phyloP scores from a whole-genome alignment of 2,113 vertebrate species.

The Pampusana beccarii region DNA sequence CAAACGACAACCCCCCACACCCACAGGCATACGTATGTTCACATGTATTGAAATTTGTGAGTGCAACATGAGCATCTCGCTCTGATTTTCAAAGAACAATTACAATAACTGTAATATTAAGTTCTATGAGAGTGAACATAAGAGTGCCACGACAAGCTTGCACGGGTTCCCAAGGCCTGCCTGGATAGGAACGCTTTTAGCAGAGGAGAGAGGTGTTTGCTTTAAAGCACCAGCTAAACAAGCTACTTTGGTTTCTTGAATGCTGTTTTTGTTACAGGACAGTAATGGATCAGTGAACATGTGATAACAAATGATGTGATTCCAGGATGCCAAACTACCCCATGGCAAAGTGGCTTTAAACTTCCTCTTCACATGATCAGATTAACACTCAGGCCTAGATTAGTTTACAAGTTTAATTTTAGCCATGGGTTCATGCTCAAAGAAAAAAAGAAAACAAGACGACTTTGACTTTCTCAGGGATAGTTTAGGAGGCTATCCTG shows the following conservation, averaged over 20 bases:
- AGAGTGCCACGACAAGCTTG: neutral
- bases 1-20: neutral
- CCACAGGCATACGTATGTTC: rapidly evolving
- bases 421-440: neutral
- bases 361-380: neutral
- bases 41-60: neutral
- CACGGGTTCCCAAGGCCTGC: neutral
- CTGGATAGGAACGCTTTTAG: neutral
- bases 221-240: neutral
- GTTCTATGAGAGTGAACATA: neutral
- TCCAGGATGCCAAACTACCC: constrained; percentile 33
- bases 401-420: neutral
- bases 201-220: neutral
- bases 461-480: neutral
- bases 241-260: constrained; percentile 29
- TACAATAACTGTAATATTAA: neutral
- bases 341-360: neutral
- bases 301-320: neutral
- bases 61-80: neutral
- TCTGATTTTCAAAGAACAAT: neutral
- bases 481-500: neutral
- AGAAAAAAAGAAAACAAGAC: neutral
- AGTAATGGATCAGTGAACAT: neutral
- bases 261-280: constrained; percentile 14
- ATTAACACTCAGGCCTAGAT: neutral